Base-by-base conservation (phyloP, 2,888 invertebrate species). In the Xestia rhomboidea region DNA sequence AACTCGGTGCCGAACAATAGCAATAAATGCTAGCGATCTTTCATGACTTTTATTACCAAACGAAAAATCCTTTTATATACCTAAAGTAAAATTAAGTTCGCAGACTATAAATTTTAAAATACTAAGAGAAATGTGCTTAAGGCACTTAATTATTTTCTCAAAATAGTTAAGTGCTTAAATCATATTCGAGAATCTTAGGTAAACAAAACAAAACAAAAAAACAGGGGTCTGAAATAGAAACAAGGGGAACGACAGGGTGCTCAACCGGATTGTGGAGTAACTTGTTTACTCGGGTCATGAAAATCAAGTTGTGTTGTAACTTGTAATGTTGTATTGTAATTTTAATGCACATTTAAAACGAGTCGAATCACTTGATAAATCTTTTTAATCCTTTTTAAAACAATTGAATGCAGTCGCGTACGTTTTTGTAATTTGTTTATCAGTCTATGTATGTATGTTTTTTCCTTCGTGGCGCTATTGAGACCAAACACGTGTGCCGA, bases 1-100 rank as follows among this genome's bases (percentile, higher is more conserved):
- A 84, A 81, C 78, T 73, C 84, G 81, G 84, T 73, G 77, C 67
- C 24, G 27, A 68, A 68, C 41, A 64, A 79, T 49, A 27, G 54
- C 63, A 68, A 46, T 49, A 15, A 68, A 41, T 54, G 27, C 46
- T 54, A 24, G 68, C 63, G 27, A 67, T n/a, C 15, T 76, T 34
- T 69, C 54, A 54, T 15, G 49, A 62, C 41, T n/a, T 49, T 49
- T 51, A 41, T 62, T 41, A 34, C 18, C 6, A 30, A 72, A 57
- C 30, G 30, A 57, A 34, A 49, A 77, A 44, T 27, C 11, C 0
- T 78, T 64, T 66, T 41, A n/a, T 13, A 49, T 72, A 34, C 6
- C 3, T 34, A 18, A 41, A 18, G 44, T 60, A 30, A 77, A 70
- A 68, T 46, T 21, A 51, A 44, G 11, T 51, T 73, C 18, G 4